Base-by-base conservation (phyloP, 2,888 invertebrate species). In the Deroplatys truncata region DNA sequence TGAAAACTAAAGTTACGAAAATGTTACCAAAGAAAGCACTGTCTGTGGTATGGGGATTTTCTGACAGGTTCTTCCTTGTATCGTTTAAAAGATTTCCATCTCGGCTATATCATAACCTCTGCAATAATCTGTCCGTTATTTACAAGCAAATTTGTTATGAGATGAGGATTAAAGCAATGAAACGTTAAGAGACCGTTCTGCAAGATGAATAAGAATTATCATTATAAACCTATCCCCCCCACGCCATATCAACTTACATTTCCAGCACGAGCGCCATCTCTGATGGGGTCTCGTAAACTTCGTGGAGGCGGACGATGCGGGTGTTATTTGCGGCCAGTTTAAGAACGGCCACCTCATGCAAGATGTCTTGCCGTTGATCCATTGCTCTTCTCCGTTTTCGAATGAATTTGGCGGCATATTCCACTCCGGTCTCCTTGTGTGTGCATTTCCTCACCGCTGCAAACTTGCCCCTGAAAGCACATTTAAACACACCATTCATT, bases 381-480 rank as follows among this genome's bases (percentile, higher is more conserved):
- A 96, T 96, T 91, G 98, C 97, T 92, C 98, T 97, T 93, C 98
- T 96, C 92, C 98, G 95, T 93, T 98, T 97, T 94, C 98, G 97
- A 92, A 98, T 97, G 94, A 98, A 98, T 95, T 99, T 99, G 91
- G 99, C 99, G n/a, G 99, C 99, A 94, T 97, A 98, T 93, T 97
- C 97, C 92, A 97, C 96, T 90, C 98, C 98, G 89, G 97, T 97
- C 92, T 96, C 96, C 93, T 97, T 96, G 94, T 98, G 98, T 72
- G 97, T 96, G 93, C 98, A 98, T 94, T 98, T 96, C 93, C 98
- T 97, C 91, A 99, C 99, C 91, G 98, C 97, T 87, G 99, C 99
- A 94, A 98, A 99, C 94, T 99, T 99, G 89, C 99, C 99, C 94
- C 99, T 99, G 96, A n/a, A 96, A 95, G 91, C 91, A 91, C 92